Conservation (phyloP, 53 echinoderm and acorn worm genomes). For the Glandiceps talaboti region DNA sequence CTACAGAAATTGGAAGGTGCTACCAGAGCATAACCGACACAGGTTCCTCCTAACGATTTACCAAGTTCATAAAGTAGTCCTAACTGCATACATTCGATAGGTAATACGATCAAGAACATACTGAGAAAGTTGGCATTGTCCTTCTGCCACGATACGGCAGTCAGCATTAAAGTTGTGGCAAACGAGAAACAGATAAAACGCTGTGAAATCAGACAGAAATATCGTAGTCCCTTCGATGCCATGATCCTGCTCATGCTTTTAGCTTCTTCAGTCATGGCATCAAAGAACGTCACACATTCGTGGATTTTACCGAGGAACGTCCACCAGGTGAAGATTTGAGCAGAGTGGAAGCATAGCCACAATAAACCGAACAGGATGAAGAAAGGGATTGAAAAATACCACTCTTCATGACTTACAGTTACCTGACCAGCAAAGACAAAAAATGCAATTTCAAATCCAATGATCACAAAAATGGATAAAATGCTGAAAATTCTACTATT, state of each 20-base stretch:
- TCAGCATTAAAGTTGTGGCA: constrained; percentile 52
- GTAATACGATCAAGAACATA: constrained; percentile 26
- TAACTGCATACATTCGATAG: constrained; percentile 63
- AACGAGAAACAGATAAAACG: constrained; percentile 50
- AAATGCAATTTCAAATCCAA: constrained; percentile 52
- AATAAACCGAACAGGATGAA: constrained; percentile 68
- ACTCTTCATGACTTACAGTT: constrained; percentile 68
- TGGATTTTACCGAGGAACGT: constrained; percentile 66
- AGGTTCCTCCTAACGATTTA: constrained; percentile 66
- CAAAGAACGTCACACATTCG: constrained; percentile 52
- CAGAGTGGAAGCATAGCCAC: constrained; percentile 76
- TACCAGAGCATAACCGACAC: constrained; percentile 76
- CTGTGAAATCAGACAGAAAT: constrained; percentile 68
- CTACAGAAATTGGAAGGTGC: constrained; percentile 94
- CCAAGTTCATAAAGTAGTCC: constrained; percentile 85
- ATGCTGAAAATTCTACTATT: constrained; percentile 41
- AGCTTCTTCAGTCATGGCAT: constrained; percentile 31
- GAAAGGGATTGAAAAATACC: constrained; percentile 93
- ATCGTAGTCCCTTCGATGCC: constrained; percentile 83
- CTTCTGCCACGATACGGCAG: constrained; percentile 89
- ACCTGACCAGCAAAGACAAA: constrained; percentile 53
- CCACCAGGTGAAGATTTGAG: constrained; percentile 63
- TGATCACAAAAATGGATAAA: constrained; percentile 39
- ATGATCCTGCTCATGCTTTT: constrained; percentile 65
- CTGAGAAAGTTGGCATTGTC: constrained; percentile 59